Percentiles rank a stretch among this genome's conserved stretches.
phyloP scores from a whole-genome alignment of 2,888 invertebrate species.

The Agrotis segetum region DNA sequence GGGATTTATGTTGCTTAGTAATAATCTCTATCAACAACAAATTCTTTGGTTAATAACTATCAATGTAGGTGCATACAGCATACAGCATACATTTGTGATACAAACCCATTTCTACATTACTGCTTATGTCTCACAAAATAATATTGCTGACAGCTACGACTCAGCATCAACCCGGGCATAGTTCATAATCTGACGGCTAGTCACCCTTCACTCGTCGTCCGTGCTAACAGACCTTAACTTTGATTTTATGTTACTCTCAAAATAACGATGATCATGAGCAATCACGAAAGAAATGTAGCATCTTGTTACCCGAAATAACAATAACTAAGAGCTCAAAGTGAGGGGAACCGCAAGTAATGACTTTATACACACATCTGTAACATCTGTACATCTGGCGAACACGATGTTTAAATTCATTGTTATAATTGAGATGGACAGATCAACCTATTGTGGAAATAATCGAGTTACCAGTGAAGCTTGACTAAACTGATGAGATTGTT shows the following conservation, averaged over 20 bases:
- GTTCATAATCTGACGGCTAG: no score
- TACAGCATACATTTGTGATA: no score
- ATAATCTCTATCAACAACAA: neutral
- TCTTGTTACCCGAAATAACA: conserved; percentile 3
- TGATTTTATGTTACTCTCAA: no score
- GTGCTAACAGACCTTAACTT: no score
- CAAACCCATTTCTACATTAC: no score
- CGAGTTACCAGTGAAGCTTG: neutral
- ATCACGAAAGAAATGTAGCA: neutral
- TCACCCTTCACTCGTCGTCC: no score
- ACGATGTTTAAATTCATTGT: neutral
- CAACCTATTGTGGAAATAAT: neutral
- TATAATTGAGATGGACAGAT: conserved; percentile 3
- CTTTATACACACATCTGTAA: conserved; percentile 1
- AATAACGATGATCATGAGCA: no score
- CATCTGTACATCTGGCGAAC: conserved; percentile 4
- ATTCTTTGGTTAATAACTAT: neutral
- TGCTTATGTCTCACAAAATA: no score
- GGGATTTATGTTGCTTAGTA: conserved; percentile 18
- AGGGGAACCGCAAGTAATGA: neutral
- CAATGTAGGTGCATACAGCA: no score
- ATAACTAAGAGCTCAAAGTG: neutral
- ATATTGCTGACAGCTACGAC: no score
- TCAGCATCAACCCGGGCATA: no score
- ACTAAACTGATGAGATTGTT: neutral